Base-by-base conservation (phyloP, 2,113 vertebrate species). In the Garra rufa region DNA sequence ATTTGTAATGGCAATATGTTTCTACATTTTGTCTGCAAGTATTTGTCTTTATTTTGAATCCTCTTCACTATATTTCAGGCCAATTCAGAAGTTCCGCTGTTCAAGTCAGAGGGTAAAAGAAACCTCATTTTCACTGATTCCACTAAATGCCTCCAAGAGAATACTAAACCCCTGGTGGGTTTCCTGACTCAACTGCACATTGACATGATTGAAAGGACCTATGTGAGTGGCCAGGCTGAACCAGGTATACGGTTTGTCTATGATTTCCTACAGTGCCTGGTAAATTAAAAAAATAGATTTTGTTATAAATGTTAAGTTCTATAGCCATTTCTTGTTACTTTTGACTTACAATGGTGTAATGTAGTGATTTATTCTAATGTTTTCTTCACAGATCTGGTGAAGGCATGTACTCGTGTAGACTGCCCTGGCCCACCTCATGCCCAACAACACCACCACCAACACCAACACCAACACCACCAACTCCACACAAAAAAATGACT, bases 41-140 rank as follows among this genome's bases (percentile, higher is more conserved):
- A 3, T 19, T 17, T 3, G 46, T 48, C 21, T 52, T 21, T 55
- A 30, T 0, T 26, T 44, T 48, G 21, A 15, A 61, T 71, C 17
- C 34, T 30, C 26, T 84, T 13, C 55, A 70, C 2, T 86, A n/a
- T 52, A 17, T 85, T 81, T 83, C 30, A 95, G 93, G 1, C 1
- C 4, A 76, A 9, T 78, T 91, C 90, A 85, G 90, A 91, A 19
- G 1, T 34, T 34, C 34, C 1, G 13, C 28, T 95, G 87, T 96
- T 94, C 83, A 11, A 87, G 50, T 93, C 94, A 15, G 4, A n/a
- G 0, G n/a, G 6, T 0, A 92, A 87, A 34, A 93, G 88, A 38
- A 93, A 96, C 85, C 92, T 94, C 10, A 92, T 96, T 75, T 96
- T 96, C 87, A 94, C 95, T 55, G 95, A 95, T 87, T 92, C 92